A percentile compares a stretch with the other conserved stretches of the same genome.
These are phyloP conservation scores for Lordiphosa mommai DNA, from an alignment of 1,140 invertebrate species.

Conservation along the genomic window DNA sequence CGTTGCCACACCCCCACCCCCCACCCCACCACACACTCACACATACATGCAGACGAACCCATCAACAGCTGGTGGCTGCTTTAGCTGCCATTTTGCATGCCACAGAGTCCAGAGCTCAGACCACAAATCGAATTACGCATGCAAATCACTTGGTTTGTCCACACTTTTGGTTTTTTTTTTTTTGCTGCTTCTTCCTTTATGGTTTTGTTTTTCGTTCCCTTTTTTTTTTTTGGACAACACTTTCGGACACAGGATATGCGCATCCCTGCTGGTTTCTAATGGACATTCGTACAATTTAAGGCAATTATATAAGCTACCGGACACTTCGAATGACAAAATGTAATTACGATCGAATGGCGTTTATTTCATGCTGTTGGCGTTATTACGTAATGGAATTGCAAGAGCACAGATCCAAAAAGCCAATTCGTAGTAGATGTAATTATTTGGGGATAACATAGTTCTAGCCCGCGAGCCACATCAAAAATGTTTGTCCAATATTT, in stretches of 20 bases:
- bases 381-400: constrained; percentile 13
- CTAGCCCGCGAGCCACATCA: too few relatives aligned
- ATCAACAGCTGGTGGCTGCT: constrained; percentile 19
- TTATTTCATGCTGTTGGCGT: not conserved
- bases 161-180: constrained; percentile 12
- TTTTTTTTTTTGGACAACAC: constrained; percentile 25
- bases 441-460: too few relatives aligned
- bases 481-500: too few relatives aligned
- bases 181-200: constrained; percentile 6
- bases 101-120: constrained; percentile 51
- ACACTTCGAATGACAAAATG: constrained; percentile 10
- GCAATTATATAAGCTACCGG: constrained; percentile 46
- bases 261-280: constrained; percentile 26
- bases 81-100: constrained; percentile 37
- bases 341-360: constrained; percentile 15
- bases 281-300: constrained; percentile 58
- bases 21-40: not conserved
- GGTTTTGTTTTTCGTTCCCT: too few relatives aligned
- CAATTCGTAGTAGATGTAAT: too few relatives aligned
- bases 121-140: constrained; percentile 71
- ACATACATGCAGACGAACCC: not conserved
- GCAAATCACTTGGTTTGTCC: constrained; percentile 61
- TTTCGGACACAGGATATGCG: constrained; percentile 1
- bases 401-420: not conserved
- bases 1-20: not conserved